Conservation (phyloP, 2,797 vertebrate species). For the Epinephelus malabaricus region DNA sequence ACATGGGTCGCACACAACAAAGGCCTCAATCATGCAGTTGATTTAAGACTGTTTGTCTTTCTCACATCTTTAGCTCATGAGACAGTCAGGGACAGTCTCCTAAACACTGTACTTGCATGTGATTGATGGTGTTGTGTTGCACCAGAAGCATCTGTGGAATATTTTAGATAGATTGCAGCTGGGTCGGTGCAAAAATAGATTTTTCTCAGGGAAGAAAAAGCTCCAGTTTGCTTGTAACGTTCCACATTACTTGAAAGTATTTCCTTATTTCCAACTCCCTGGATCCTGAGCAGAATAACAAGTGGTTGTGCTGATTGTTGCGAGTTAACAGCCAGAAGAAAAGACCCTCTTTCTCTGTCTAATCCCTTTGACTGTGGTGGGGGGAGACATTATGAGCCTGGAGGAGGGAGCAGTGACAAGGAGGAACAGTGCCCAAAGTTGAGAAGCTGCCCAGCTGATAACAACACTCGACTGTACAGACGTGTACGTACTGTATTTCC, state of each 20-base stretch:
- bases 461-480: conserved; percentile 60
- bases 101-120: conserved; percentile 7
- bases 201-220: neutral
- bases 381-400: conserved; percentile 43
- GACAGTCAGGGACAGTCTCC: neutral
- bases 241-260: conserved; percentile 14
- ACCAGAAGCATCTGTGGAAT: conserved; percentile 17
- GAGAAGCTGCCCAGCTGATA: conserved; percentile 59
- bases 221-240: conserved; percentile 10
- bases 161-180: conserved; percentile 3
- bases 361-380: conserved; percentile 44
- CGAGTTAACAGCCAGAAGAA: conserved; percentile 60
- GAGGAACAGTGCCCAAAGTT: conserved; percentile 24
- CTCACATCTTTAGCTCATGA: neutral
- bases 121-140: conserved; percentile 34
- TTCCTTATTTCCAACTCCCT: conserved; percentile 39
- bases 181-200: conserved; percentile 50
- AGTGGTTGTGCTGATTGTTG: conserved; percentile 65
- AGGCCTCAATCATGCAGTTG: conserved; percentile 4
- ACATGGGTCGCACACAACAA: neutral
- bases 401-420: conserved; percentile 34
- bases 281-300: conserved; percentile 70
- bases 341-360: conserved; percentile 53
- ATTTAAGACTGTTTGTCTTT: conserved; percentile 17
- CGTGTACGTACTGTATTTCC: conserved; percentile 44